phyloP scores from a whole-genome alignment of 2,797 vertebrate genomes.

The Halcyon badia region DNA sequence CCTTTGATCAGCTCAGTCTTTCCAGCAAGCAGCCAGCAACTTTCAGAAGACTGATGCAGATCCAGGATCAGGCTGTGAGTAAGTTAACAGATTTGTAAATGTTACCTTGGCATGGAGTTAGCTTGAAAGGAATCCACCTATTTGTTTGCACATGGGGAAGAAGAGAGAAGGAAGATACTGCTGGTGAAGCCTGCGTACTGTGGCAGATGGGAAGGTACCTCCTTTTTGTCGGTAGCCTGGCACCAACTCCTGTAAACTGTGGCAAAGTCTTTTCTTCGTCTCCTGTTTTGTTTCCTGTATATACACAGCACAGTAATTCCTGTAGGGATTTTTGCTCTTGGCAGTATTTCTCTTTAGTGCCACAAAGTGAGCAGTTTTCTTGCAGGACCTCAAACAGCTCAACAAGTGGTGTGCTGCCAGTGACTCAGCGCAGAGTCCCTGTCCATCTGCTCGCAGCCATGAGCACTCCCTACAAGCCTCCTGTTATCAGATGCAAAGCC shows the following conservation, averaged over 20 bases:
- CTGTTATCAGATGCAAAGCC: background rate
- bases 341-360: background rate
- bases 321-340: background rate
- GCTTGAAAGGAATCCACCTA: background rate
- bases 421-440: background rate
- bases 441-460: background rate
- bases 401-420: constrained; percentile 10
- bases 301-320: background rate
- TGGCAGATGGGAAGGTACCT: background rate
- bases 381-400: constrained; percentile 53
- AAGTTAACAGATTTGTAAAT: background rate
- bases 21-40: accelerated
- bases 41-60: background rate
- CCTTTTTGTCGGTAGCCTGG: background rate
- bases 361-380: constrained; percentile 38
- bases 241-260: background rate
- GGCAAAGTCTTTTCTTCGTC: background rate
- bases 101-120: background rate
- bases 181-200: background rate
- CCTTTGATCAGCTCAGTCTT: background rate
- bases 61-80: background rate
- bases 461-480: background rate
- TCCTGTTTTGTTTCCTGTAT: background rate
- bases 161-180: background rate
- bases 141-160: background rate